Percentiles rank a stretch among this genome's conserved stretches.
Evolutionary conservation across 2,888 invertebrate species (phyloP).

Genomic region (Epirrhoe alternata): DNA sequence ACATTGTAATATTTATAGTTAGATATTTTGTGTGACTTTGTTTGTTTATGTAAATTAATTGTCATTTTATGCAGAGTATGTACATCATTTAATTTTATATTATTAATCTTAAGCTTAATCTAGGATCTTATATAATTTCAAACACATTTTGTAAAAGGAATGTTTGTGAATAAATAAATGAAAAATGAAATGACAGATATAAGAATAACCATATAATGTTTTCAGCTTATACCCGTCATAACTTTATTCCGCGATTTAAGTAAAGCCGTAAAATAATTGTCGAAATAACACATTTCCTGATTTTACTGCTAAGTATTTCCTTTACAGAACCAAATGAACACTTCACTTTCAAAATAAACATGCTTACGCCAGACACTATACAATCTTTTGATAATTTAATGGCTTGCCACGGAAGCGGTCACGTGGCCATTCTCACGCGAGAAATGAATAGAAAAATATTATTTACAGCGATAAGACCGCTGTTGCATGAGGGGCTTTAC

Average conservation of each 20-base stretch:
- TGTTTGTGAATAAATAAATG: no score
- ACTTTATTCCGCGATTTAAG: background rate
- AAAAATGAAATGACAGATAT: no score
- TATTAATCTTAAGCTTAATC: no score
- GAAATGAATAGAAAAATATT: conserved; percentile 4
- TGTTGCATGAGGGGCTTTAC: background rate
- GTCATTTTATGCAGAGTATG: no score
- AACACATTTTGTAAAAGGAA: no score
- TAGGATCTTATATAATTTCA: no score
- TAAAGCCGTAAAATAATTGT: background rate
- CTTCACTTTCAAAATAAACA: conserved; percentile 13
- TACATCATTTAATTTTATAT: no score
- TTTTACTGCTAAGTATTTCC: background rate
- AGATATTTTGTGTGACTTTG: no score
- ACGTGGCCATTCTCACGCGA: conserved; percentile 14
- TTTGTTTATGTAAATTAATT: no score
- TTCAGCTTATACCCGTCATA: background rate
- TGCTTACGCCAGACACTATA: conserved; percentile 8
- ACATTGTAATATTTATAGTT: no score
- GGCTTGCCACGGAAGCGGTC: background rate
- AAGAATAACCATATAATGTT: no score
- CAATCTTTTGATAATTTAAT: conserved; percentile 15
- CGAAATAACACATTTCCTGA: background rate
- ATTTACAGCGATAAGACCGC: conserved; percentile 3
- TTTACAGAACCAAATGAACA: background rate